Base-by-base conservation (phyloP, 2,888 invertebrate genomes). In the Rotaria magnacalcarata region DNA sequence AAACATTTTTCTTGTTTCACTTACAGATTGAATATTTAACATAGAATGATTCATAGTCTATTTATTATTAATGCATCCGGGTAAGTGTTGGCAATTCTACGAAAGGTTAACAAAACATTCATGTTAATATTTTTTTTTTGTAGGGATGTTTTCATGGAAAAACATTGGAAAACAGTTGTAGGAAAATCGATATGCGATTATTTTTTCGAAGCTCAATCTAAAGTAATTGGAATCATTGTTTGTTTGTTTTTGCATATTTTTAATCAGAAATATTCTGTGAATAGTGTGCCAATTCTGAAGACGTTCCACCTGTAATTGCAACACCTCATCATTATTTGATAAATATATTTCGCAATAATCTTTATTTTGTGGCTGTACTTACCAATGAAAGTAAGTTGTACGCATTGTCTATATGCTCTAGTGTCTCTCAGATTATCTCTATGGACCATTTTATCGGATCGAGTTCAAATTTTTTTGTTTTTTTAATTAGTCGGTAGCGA, bases 251-350 rank as follows among this genome's bases (percentile, higher is more conserved):
- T 34, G 14, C 34, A 0, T n/a, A 14, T 27, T 10, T 27, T 60
- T 3, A n/a, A 60, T n/a, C n/a, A n/a, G 2, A 60, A n/a, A 60
- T 11, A n/a, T 5, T 27, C 11, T 60, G 0, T 60, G 8, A 14
- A 11, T n/a, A 67, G 67, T 85, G 52, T 50, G 88, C 94, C 10
- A 94, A 94, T 89, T 95, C 93, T 11, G 94, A 94, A 89, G 94
- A 99, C 93, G 96, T 98, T 58, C 95, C 96, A 24, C 97, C 99
- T 21, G 96, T 99, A 52, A 94, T 99, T 89, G 94, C 96, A n/a
- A 98, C 99, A 0, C 99, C 99, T 0, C 98, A 99, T 92, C 98
- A 98, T 91, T 99, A 98, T 91, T 93, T 99, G 87, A 96, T 99
- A 89, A 97, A 96, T 85, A 95, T 98, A 89, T 96, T 96, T 92